Conservation (phyloP, 2,113 vertebrate species). For the Neolamprologus sp. region DNA sequence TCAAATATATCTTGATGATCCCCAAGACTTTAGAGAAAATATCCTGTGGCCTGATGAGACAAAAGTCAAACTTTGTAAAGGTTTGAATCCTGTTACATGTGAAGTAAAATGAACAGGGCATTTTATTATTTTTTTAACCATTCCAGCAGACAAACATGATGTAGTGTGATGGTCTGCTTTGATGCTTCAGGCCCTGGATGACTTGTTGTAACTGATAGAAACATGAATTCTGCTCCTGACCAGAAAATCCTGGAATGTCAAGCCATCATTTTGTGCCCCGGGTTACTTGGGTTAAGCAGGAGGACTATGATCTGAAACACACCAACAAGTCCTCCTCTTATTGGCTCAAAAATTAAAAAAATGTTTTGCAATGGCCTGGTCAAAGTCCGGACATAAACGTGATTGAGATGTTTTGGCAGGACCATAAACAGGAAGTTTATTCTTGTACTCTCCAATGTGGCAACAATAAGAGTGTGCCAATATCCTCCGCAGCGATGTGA, state of each 20-base stretch:
- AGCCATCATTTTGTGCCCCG: not conserved
- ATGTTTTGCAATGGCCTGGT: not conserved
- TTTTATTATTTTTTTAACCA: not conserved
- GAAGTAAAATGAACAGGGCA: fast-evolving
- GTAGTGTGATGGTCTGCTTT: not conserved
- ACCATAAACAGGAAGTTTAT: fast-evolving
- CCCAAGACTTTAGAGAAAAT: not conserved
- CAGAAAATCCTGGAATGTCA: not conserved
- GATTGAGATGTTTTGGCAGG: not conserved
- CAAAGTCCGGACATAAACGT: fast-evolving
- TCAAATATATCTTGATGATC: not conserved
- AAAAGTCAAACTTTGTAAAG: not conserved
- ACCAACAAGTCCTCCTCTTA: not conserved
- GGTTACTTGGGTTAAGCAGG: not conserved
- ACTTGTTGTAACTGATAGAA: not conserved
- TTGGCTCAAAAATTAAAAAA: not conserved
- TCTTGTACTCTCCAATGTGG: not conserved
- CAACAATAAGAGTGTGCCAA: not conserved
- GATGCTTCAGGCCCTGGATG: not conserved
- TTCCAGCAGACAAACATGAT: not conserved
- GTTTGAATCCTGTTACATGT: not conserved
- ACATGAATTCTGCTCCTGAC: not conserved
- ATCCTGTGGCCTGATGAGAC: not conserved
- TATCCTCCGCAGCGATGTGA: not conserved
- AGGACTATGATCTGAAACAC: not conserved